Evolutionary conservation across 2,797 vertebrate species (phyloP).

Genomic region (Fundulus diaphanus): DNA sequence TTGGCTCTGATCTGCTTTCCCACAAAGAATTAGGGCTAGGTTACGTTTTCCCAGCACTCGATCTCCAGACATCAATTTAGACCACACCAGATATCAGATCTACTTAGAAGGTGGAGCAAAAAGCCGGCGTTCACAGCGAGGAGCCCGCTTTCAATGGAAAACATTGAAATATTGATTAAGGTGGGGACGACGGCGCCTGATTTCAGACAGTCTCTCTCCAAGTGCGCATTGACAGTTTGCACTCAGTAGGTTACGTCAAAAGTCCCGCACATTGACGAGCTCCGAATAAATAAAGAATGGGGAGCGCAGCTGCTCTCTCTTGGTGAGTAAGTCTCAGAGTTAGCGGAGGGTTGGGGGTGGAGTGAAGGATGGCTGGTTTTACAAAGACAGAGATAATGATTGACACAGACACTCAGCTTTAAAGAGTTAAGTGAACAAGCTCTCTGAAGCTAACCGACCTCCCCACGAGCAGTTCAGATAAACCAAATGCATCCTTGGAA

Average conservation of each 20-base stretch:
- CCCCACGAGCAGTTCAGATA: neutral
- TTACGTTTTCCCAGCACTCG: conserved; percentile 4
- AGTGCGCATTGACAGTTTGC: conserved; percentile 10
- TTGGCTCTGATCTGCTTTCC: conserved; percentile 5
- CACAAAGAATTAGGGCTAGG: neutral
- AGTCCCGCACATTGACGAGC: conserved; percentile 9
- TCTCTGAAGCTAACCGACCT: conserved; percentile 5
- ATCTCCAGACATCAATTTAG: neutral
- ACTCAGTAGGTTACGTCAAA: conserved; percentile 16
- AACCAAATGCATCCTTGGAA: conserved; percentile 18
- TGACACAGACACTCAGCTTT: neutral
- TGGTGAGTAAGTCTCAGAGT: neutral
- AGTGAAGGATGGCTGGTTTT: conserved; percentile 9
- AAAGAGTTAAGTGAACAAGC: conserved; percentile 13
- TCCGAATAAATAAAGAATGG: conserved; percentile 6
- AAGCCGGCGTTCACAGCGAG: neutral
- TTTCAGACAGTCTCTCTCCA: conserved; percentile 13
- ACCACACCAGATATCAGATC: neutral
- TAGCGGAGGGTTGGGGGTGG: conserved; percentile 6
- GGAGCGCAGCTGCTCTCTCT: conserved; percentile 20
- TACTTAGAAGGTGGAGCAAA: neutral
- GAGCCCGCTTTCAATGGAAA: neutral
- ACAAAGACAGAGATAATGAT: neutral
- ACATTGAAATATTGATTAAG: conserved; percentile 2
- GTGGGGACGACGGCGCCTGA: conserved; percentile 1